phyloP scores from a whole-genome alignment of 2,113 vertebrate genomes.

The Elgaria multicarinata region DNA sequence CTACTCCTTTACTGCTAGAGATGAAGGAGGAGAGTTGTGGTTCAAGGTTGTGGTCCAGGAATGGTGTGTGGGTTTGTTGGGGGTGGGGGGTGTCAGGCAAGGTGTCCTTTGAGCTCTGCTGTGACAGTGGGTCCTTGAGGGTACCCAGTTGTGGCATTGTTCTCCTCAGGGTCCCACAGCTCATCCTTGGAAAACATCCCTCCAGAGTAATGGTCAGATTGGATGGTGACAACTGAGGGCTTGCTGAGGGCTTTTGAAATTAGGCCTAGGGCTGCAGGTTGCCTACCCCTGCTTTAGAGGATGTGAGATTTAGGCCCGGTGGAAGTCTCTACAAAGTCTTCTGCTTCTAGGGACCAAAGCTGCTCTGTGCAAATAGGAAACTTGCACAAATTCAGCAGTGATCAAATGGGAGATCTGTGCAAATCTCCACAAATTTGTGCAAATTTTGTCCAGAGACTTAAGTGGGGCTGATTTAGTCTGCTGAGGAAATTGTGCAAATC shows the following conservation, averaged over 20 bases:
- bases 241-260: neutral
- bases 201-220: neutral
- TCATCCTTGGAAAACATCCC: neutral
- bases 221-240: neutral
- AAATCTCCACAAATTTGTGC: too few relatives aligned
- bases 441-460: too few relatives aligned
- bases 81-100: neutral
- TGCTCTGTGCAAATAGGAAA: too few relatives aligned
- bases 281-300: neutral
- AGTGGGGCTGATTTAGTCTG: too few relatives aligned
- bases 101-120: neutral
- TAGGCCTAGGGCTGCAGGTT: neutral
- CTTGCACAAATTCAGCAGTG: too few relatives aligned
- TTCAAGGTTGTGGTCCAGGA: too few relatives aligned
- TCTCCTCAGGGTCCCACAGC: neutral
- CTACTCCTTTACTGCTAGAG: too few relatives aligned
- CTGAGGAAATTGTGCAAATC: too few relatives aligned
- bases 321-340: neutral
- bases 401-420: too few relatives aligned
- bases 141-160: neutral
- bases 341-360: too few relatives aligned
- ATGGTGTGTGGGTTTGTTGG: too few relatives aligned
- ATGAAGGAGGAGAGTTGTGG: too few relatives aligned
- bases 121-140: neutral
- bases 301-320: neutral